A percentile compares a stretch with the other conserved stretches of the same genome.
Conservation (phyloP, 2,888 invertebrate genomes). For the Lasius platythorax region DNA sequence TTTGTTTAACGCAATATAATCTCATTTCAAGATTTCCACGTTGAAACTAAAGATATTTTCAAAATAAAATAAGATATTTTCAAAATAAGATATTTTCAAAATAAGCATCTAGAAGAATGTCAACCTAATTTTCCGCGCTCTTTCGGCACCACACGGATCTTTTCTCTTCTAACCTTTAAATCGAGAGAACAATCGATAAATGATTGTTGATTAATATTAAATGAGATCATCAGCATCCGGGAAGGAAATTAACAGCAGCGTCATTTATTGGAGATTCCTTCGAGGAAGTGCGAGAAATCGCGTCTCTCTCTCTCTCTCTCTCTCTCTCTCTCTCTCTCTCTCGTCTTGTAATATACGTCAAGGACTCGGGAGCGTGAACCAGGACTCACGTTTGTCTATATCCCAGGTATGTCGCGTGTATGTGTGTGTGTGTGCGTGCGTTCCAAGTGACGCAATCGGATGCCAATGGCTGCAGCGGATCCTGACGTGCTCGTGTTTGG, state of each 20-base stretch:
- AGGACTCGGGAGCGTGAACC: constrained; percentile 68
- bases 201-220: background rate
- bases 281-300: constrained; percentile 62
- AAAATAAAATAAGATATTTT: too few relatives aligned
- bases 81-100: too few relatives aligned
- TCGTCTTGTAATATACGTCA: constrained; percentile 72
- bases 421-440: constrained; percentile 18
- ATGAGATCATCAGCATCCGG: background rate
- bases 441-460: constrained; percentile 74
- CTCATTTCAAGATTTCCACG: too few relatives aligned
- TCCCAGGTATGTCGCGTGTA: constrained; percentile 22
- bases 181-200: background rate
- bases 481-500: constrained; percentile 62
- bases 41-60: too few relatives aligned
- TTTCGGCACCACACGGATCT: background rate
- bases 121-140: background rate
- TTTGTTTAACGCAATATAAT: too few relatives aligned
- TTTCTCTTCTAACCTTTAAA: background rate
- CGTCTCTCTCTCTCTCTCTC: background rate
- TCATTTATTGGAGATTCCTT: constrained; percentile 18
- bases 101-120: constrained; percentile 33
- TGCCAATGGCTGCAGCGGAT: constrained; percentile 68
- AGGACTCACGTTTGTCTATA: constrained; percentile 59
- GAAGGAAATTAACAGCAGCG: background rate
- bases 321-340: constrained; percentile 56